phyloP scores from a whole-genome alignment of 2,797 vertebrate species.

The Cossypha heuglini region DNA sequence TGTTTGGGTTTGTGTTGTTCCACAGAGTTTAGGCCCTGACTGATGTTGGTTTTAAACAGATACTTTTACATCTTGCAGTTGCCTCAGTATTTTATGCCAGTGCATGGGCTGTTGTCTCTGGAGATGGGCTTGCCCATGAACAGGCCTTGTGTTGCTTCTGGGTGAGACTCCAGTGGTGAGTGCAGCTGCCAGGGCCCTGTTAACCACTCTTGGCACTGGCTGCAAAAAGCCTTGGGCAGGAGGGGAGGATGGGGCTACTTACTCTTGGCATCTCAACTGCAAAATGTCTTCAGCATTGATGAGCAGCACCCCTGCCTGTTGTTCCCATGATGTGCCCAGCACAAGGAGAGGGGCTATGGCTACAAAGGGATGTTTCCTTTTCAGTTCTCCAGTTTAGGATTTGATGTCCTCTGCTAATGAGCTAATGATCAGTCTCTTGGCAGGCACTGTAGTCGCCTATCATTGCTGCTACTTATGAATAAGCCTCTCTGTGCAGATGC shows the following conservation, averaged over 20 bases:
- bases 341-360: accelerated
- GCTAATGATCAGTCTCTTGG: not conserved
- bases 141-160: not conserved
- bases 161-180: accelerated
- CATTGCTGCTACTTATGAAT: not conserved
- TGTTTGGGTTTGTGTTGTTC: not conserved
- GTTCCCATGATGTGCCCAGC: not conserved
- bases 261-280: not conserved
- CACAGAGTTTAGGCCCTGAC: not conserved
- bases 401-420: not conserved
- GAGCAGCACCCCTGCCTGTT: not conserved
- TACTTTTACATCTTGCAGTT: not conserved
- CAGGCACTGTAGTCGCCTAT: not conserved
- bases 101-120: accelerated
- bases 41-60: not conserved
- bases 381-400: not conserved
- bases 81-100: accelerated
- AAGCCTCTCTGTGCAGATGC: not conserved
- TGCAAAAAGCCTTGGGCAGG: not conserved
- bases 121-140: not conserved
- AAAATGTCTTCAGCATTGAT: not conserved
- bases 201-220: not conserved
- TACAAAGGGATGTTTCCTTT: not conserved
- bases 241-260: not conserved
- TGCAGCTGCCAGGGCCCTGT: not conserved